Evolutionary conservation across 2,888 invertebrate genomes (phyloP).

Genomic region (Ephialtes manifestator): DNA sequence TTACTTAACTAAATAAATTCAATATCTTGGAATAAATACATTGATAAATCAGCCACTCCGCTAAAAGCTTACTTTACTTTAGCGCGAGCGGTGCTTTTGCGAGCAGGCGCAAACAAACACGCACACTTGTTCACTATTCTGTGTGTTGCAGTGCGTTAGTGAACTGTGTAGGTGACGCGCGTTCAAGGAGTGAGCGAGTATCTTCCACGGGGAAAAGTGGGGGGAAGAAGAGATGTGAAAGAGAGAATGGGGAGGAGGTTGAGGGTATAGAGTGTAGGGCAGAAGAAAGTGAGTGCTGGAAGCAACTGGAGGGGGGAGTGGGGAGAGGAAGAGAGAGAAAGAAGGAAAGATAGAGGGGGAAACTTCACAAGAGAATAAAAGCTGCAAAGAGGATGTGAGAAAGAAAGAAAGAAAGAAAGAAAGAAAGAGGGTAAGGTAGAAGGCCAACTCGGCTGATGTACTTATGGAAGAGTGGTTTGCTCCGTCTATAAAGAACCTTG

Average conservation of each 20-base stretch:
- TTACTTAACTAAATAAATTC: slow-evolving; percentile 86
- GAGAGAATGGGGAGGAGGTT: slow-evolving; percentile 51
- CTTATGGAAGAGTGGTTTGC: slow-evolving; percentile 83
- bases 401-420: slow-evolving; percentile 49
- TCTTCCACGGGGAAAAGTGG: slow-evolving; percentile 59
- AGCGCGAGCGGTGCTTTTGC: slow-evolving; percentile 80
- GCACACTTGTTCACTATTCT: slow-evolving; percentile 33
- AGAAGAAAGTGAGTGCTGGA: slow-evolving; percentile 60
- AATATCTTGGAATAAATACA: slow-evolving; percentile 86
- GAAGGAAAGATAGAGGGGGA: slow-evolving; percentile 39
- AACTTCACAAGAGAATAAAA: slow-evolving; percentile 58
- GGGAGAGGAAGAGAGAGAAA: slow-evolving; percentile 34
- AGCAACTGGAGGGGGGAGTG: slow-evolving; percentile 39
- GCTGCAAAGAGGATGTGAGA: slow-evolving; percentile 60
- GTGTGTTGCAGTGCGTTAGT: slow-evolving; percentile 31
- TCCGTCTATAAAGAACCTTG: slow-evolving; percentile 84
- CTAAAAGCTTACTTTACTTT: slow-evolving; percentile 85
- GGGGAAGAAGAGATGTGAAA: slow-evolving; percentile 66
- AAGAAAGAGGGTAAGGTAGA: slow-evolving; percentile 61
- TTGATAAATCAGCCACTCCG: slow-evolving; percentile 86
- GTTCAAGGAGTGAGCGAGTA: slow-evolving; percentile 66
- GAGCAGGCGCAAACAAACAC: slow-evolving; percentile 72
- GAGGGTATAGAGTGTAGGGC: slow-evolving; percentile 51
- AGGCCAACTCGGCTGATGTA: slow-evolving; percentile 74
- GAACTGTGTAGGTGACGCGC: slow-evolving; percentile 65